phyloP scores from a whole-genome alignment of 2,113 vertebrate species.

The Peromyscus leucopus region DNA sequence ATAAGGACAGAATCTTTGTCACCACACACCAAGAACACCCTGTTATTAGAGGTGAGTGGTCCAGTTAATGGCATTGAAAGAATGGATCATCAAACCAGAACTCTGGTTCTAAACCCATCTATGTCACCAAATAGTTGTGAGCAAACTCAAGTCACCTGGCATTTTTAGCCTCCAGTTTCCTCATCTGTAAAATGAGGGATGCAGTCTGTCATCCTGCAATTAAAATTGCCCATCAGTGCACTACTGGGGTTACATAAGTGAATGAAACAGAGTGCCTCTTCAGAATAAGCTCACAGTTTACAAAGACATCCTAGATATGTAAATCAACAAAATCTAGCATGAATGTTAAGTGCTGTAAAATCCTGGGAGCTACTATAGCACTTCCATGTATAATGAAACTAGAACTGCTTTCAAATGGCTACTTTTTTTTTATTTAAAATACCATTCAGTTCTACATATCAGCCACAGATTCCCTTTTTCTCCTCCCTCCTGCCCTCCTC shows the following conservation, averaged over 20 bases:
- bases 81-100: conserved; percentile 29
- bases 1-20: neutral
- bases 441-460: too few relatives aligned
- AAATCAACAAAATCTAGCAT: neutral
- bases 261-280: neutral
- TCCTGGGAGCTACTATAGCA: neutral
- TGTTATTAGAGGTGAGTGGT: neutral
- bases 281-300: conserved; percentile 46
- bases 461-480: too few relatives aligned
- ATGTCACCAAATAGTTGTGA: conserved; percentile 19
- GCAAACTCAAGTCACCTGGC: neutral
- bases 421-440: neutral
- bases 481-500: too few relatives aligned
- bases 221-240: neutral
- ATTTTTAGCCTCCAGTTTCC: conserved; percentile 18
- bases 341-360: conserved; percentile 53
- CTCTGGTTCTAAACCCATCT: neutral
- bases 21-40: neutral
- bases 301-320: neutral
- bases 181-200: conserved; percentile 11
- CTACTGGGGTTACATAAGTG: conserved; percentile 27
- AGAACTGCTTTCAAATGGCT: conserved; percentile 52
- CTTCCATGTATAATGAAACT: conserved; percentile 23
- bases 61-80: conserved; percentile 15
- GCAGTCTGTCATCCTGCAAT: neutral